Conservation (phyloP, 2,113 vertebrate genomes). For the Rousettus leschenaultii region DNA sequence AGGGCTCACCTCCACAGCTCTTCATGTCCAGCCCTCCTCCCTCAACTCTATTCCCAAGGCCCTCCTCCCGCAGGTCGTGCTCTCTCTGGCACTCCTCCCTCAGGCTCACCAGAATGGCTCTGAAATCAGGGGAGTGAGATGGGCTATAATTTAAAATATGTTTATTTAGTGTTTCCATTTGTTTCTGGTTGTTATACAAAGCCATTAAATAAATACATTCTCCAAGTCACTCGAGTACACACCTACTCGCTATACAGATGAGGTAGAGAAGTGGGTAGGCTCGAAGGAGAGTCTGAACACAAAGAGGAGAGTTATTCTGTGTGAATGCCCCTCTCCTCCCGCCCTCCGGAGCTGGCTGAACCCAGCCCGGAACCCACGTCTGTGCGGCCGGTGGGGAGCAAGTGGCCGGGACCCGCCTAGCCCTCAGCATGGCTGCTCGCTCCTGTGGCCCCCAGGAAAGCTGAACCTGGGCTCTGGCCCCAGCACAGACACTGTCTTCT, state of each 20-base stretch:
- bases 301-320: constrained; percentile 79
- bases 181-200: constrained; percentile 99
- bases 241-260: constrained; percentile 98
- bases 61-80: not conserved
- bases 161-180: constrained; percentile 99
- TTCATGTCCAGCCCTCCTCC: not conserved
- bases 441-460: not conserved
- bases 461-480: not conserved
- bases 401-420: constrained; percentile 50
- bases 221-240: constrained; percentile 98
- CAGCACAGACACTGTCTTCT: not conserved
- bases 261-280: constrained; percentile 99
- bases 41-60: too few species aligned
- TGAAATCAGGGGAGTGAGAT: constrained; percentile 60
- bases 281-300: constrained; percentile 86
- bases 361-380: not conserved
- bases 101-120: not conserved
- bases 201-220: constrained; percentile 99
- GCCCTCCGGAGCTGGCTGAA: not conserved
- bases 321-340: constrained; percentile 81
- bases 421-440: not conserved
- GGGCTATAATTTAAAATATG: constrained; percentile 96
- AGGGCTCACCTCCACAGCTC: not conserved
- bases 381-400: not conserved
- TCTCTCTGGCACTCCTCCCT: accelerated